phyloP scores from a whole-genome alignment of 1,140 invertebrate genomes.

The Acyrthosiphon pisum region DNA sequence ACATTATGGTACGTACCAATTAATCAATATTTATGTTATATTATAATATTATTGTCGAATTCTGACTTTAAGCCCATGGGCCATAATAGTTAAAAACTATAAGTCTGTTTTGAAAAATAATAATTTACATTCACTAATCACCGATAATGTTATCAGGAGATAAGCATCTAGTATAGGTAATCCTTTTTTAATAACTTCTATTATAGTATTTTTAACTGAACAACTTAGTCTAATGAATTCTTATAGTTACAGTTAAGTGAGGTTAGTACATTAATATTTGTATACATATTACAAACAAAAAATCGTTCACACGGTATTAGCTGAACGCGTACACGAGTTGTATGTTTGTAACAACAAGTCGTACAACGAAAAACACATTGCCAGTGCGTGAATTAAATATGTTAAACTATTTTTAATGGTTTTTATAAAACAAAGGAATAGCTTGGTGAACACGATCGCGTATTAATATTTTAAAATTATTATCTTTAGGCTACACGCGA shows the following conservation, averaged over 20 bases:
- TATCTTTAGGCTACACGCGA: neutral
- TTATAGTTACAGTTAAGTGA: neutral
- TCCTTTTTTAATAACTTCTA: neutral
- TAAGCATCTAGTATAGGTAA: neutral
- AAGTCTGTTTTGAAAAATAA: neutral
- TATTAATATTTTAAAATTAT: constrained; percentile 8
- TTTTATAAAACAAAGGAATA: constrained; percentile 3
- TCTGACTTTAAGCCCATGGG: neutral
- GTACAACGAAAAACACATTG: neutral
- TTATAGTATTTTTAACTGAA: neutral
- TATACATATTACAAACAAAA: neutral
- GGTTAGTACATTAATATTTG: neutral
- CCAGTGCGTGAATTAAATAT: neutral
- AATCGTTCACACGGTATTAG: constrained; percentile 13
- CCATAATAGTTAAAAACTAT: neutral
- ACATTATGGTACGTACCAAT: neutral
- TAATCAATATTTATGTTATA: too few species aligned
- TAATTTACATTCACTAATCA: neutral
- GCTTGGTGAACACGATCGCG: neutral
- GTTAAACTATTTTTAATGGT: neutral
- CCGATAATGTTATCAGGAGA: neutral
- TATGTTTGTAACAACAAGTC: neutral
- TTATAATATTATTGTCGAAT: neutral
- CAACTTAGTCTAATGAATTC: neutral
- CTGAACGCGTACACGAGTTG: neutral